A percentile compares a stretch with the other conserved stretches of the same genome.
Evolutionary conservation across 1,140 invertebrate species (phyloP).

Genomic region (Bombus haemorrhoidalis): DNA sequence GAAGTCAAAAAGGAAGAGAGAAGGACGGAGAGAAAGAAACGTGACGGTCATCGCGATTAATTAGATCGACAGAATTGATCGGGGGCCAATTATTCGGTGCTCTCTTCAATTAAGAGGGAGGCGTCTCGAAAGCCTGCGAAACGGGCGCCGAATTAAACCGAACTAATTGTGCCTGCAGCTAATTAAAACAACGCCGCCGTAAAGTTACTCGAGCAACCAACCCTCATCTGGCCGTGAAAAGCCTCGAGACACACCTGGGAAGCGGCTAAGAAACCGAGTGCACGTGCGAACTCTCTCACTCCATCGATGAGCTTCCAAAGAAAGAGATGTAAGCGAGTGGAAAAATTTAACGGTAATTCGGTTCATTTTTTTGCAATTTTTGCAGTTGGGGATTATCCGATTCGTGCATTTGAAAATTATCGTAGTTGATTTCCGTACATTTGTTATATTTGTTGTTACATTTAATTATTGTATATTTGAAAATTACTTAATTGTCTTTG

Average conservation of each 20-base stretch:
- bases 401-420: no score
- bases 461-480: no score
- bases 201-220: slow-evolving; percentile 30
- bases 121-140: slow-evolving; percentile 43
- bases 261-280: neutral
- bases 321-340: neutral
- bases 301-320: neutral
- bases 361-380: no score
- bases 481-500: no score
- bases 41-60: slow-evolving; percentile 37
- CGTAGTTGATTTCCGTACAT: no score
- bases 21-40: neutral
- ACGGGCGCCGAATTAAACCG: slow-evolving; percentile 49
- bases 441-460: no score
- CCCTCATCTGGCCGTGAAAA: slow-evolving; percentile 9
- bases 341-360: neutral
- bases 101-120: slow-evolving; percentile 47
- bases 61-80: slow-evolving; percentile 48
- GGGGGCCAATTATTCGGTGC: slow-evolving; percentile 41
- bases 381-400: no score
- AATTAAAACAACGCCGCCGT: slow-evolving; percentile 53
- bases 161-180: slow-evolving; percentile 53
- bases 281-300: neutral
- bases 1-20: neutral
- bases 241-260: slow-evolving; percentile 4